A percentile compares a stretch with the other conserved stretches of the same genome.
These are phyloP conservation scores for Furcifer pardalis DNA, from an alignment of 2,797 vertebrate species.

Conservation along the genomic window DNA sequence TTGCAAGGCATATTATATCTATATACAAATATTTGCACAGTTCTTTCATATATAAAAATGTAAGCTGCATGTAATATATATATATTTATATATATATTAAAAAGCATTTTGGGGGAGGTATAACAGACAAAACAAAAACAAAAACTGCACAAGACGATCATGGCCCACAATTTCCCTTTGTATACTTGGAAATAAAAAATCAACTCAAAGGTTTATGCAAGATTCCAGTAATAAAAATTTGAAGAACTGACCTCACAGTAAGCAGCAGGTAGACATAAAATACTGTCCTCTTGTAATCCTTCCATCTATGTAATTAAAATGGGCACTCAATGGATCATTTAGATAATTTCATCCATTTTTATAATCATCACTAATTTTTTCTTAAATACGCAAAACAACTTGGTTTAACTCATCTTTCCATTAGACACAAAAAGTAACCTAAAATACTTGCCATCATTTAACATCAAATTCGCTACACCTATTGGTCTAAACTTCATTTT, in stretches of 20 bases:
- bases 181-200: slow-evolving; percentile 84
- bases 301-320: slow-evolving; percentile 99
- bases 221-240: slow-evolving; percentile 97
- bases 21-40: slow-evolving; percentile 74
- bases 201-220: slow-evolving; percentile 86
- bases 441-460: slow-evolving; percentile 73
- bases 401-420: slow-evolving; percentile 81
- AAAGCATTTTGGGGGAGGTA: slow-evolving; percentile 73
- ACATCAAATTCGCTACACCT: slow-evolving; percentile 69
- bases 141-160: slow-evolving; percentile 78
- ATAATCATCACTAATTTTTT: slow-evolving; percentile 87
- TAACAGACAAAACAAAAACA: slow-evolving; percentile 76
- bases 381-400: slow-evolving; percentile 84
- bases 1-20: slow-evolving; percentile 69
- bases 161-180: slow-evolving; percentile 85
- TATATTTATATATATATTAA: slow-evolving; percentile 33
- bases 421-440: slow-evolving; percentile 78
- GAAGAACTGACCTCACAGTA: slow-evolving; percentile 99
- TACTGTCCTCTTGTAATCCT: slow-evolving; percentile 99
- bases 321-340: slow-evolving; percentile 98
- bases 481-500: slow-evolving; percentile 56
- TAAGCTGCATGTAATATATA: background rate
- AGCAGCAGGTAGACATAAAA: slow-evolving; percentile 99
- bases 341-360: slow-evolving; percentile 95
- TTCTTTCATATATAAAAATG: slow-evolving; percentile 63